Evolutionary conservation across 1,140 invertebrate species (phyloP).

Genomic region (Ceratina calcarata): DNA sequence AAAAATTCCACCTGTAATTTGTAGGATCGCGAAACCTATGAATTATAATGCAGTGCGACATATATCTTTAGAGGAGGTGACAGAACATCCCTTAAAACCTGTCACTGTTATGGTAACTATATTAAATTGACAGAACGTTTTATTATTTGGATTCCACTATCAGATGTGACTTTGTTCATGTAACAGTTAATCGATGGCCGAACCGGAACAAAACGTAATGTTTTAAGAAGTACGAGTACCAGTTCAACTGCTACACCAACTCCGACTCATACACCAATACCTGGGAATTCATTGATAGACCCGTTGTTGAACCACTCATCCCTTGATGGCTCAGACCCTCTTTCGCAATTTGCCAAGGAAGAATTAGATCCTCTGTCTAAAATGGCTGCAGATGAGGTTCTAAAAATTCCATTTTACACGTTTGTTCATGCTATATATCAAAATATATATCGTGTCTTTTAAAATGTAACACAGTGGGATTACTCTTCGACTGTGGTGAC

Average conservation of each 20-base stretch:
- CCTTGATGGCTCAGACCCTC: conserved; percentile 87
- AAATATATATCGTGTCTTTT: conserved; percentile 11
- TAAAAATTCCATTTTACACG: conserved; percentile 30
- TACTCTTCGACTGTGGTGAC: conserved; percentile 71
- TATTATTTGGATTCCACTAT: conserved; percentile 19
- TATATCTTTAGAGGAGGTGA: conserved; percentile 64
- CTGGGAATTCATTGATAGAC: conserved; percentile 82
- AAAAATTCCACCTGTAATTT: conserved; percentile 27
- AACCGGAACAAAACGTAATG: conserved; percentile 75
- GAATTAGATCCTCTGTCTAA: conserved; percentile 85
- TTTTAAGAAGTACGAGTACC: conserved; percentile 76
- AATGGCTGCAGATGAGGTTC: conserved; percentile 84
- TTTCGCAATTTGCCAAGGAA: conserved; percentile 86
- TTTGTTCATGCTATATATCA: background rate
- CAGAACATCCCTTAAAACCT: conserved; percentile 80
- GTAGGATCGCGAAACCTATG: conserved; percentile 65
- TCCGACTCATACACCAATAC: conserved; percentile 76
- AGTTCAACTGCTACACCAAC: conserved; percentile 80
- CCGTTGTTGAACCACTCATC: conserved; percentile 77
- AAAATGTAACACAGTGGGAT: conserved; percentile 74
- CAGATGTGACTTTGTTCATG: conserved; percentile 29
- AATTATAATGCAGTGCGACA: conserved; percentile 57
- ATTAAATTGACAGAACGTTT: background rate
- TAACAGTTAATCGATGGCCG: conserved; percentile 79
- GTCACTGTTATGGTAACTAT: conserved; percentile 76